These are phyloP conservation scores for Anthoscopus minutus DNA, from an alignment of 2,113 vertebrate species.

Conservation along the genomic window DNA sequence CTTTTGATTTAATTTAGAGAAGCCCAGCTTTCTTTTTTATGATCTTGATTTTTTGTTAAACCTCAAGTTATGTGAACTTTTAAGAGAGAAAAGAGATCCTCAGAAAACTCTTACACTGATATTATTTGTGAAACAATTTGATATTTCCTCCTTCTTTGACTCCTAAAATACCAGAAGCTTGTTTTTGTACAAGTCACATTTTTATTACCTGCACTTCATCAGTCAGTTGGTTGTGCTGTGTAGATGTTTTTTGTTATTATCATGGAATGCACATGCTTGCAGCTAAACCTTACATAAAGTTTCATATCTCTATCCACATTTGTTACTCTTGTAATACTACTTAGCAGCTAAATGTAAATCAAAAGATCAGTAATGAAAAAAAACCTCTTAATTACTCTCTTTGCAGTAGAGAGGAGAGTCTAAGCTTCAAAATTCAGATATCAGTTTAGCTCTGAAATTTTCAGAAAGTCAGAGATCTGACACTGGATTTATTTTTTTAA, in stretches of 20 bases:
- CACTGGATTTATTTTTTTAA: not conserved
- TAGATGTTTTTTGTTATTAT: not conserved
- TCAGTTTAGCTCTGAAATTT: not conserved
- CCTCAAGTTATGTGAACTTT: not conserved
- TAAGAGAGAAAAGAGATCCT: not conserved
- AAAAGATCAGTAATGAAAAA: not conserved
- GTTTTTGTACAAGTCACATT: not conserved
- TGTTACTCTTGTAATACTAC: constrained; percentile 3
- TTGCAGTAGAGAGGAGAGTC: not conserved
- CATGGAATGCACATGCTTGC: not conserved
- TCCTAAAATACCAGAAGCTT: not conserved
- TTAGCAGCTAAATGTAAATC: constrained; percentile 31
- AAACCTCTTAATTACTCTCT: not conserved
- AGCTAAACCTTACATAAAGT: not conserved
- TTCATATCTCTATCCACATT: not conserved
- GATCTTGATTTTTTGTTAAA: not conserved
- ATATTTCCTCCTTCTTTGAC: not conserved
- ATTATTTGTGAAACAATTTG: not conserved
- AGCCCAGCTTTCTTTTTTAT: not conserved
- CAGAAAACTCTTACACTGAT: not conserved
- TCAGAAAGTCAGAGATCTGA: not conserved
- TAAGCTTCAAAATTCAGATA: not conserved
- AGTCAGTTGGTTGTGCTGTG: not conserved
- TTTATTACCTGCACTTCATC: not conserved
- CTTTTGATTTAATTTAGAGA: not conserved